Evolutionary conservation across 1,140 invertebrate species (phyloP).

Genomic region (Drosophila sechellia): DNA sequence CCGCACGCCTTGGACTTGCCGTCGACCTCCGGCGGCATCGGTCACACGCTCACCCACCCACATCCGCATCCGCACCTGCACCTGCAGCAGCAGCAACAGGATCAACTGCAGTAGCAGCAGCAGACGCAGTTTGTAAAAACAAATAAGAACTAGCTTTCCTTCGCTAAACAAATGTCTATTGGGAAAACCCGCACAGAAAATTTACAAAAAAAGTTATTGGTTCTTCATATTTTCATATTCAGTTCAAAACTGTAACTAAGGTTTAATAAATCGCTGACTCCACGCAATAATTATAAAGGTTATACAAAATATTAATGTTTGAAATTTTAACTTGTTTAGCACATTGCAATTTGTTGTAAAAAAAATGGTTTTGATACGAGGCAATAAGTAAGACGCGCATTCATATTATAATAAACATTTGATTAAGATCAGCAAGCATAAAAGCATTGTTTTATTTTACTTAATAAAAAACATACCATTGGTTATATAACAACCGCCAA

Average conservation of each 20-base stretch:
- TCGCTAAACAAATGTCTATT: slow-evolving; percentile 44
- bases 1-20: slow-evolving; percentile 58
- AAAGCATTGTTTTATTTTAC: slow-evolving; percentile 1
- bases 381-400: slow-evolving; percentile 58
- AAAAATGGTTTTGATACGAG: slow-evolving; percentile 74
- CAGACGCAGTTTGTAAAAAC: slow-evolving; percentile 54
- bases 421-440: slow-evolving; percentile 43
- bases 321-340: slow-evolving; percentile 79
- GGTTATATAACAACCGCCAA: slow-evolving; percentile 41
- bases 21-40: slow-evolving; percentile 42
- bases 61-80: slow-evolving; percentile 73
- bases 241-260: slow-evolving; percentile 76
- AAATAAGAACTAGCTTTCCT: slow-evolving; percentile 43
- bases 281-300: slow-evolving; percentile 59
- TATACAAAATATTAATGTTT: slow-evolving; percentile 68
- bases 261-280: slow-evolving; percentile 66
- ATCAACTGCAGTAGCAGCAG: slow-evolving; percentile 43
- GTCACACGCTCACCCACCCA: slow-evolving; percentile 58
- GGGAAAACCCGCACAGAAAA: slow-evolving; percentile 7
- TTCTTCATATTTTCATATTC: slow-evolving; percentile 58
- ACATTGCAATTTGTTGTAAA: slow-evolving; percentile 75
- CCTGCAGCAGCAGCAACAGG: slow-evolving; percentile 61
- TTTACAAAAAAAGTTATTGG: slow-evolving; percentile 50
- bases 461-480: background rate
- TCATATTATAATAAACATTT: slow-evolving; percentile 59